A percentile compares a stretch with the other conserved stretches of the same genome.
Evolutionary conservation across 2,113 vertebrate genomes (phyloP).

Genomic region (Butastur rufipennis): DNA sequence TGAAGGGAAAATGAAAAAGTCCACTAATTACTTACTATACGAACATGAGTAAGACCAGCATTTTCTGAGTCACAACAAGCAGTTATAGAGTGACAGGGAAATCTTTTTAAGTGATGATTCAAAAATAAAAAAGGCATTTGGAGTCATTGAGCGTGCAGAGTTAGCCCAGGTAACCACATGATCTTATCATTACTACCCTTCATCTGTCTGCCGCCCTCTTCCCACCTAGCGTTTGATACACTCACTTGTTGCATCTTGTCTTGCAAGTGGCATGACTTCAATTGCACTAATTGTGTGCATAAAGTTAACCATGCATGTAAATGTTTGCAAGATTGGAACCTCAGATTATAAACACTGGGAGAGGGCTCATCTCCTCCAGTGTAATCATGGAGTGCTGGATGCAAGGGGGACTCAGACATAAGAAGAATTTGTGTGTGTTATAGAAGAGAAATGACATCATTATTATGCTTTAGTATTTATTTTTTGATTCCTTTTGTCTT

Average conservation of each 20-base stretch:
- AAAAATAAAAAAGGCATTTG: constrained; percentile 60
- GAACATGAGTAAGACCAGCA: constrained; percentile 33
- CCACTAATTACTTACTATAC: constrained; percentile 22
- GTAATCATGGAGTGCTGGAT: background rate
- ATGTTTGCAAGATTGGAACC: constrained; percentile 66
- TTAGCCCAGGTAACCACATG: constrained; percentile 67
- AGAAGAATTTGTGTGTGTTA: background rate
- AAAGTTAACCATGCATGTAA: constrained; percentile 65
- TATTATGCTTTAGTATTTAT: background rate
- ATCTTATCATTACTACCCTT: constrained; percentile 68
- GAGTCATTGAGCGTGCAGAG: constrained; percentile 63
- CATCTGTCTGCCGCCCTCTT: constrained; percentile 70
- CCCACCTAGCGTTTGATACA: constrained; percentile 64
- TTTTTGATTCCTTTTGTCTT: background rate
- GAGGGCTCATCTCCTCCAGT: constrained; percentile 34
- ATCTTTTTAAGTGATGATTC: constrained; percentile 62
- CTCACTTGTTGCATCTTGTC: constrained; percentile 69
- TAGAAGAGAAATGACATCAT: background rate
- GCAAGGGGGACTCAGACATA: background rate
- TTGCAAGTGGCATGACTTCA: constrained; percentile 69
- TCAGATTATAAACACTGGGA: constrained; percentile 55
- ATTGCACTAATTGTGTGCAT: constrained; percentile 67
- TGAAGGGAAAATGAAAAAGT: constrained; percentile 33
- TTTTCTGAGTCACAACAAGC: constrained; percentile 63
- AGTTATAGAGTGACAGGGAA: constrained; percentile 48